Evolutionary conservation across 1,140 invertebrate genomes (phyloP), one percentile per base, ranked within the genome.

Genomic region (Drosophila nasuta): DNA sequence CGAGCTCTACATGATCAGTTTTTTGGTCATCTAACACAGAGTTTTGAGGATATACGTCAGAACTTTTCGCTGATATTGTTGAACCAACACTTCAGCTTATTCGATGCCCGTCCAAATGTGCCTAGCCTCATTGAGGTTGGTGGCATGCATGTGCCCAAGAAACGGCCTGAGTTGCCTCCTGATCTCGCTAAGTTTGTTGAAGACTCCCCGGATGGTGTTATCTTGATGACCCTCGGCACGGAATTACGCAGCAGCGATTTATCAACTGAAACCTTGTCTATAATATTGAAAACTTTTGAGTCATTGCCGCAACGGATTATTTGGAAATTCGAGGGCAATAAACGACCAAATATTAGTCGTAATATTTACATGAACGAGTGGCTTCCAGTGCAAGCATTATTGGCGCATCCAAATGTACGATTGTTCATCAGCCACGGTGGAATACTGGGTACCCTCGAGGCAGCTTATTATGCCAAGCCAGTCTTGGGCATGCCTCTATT

Each of bases 391-490:
- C 94, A 94, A 65, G 95, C 96, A 70, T 93, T 96, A 78, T 85
- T 96, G 69, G 96, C 94, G 17, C 96, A 96, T 93, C 93, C 93
- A 7, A 96, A 96, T 79, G 93, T 96, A 0, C 94, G 94, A 77
- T 93, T 94, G 0, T 96, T 97, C 71, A 95, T 97, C 28, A 95
- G 94, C 3, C 95, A 96, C 77, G 95, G 95, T 8, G 96, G 96
- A n/a, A 88, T 95, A 28, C 91, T 96, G 28, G 95, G 96, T 54
- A 93, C 95, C 2, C 94, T 95, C 68, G 96, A 97, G 92, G 94
- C 96, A 0, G 88, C 96, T 0, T 94, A 95, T 91, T 94, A 95
- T 77, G 95, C 94, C 68, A 94, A 95, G 15, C 96, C 96, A 1
- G 93, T 96, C 5, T 92, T 97, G 17, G 95, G 95, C 1, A 92